Evolutionary conservation across 2,888 invertebrate genomes (phyloP), one percentile per base, ranked within the genome.

Genomic region (Belgica antarctica): DNA sequence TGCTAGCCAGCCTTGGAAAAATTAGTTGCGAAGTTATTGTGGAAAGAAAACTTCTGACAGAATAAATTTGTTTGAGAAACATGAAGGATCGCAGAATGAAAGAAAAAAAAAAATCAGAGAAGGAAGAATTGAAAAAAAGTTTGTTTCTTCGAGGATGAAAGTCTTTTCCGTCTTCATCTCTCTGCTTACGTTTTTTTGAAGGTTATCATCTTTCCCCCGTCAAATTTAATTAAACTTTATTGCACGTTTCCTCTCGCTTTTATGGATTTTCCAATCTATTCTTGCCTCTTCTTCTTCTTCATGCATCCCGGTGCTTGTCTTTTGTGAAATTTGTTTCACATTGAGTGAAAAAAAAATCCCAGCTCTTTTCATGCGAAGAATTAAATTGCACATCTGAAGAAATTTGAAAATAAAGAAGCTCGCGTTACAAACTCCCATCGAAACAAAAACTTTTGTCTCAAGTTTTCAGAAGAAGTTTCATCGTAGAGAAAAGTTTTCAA

Each of bases 201-300:
- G 66, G 66, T 47, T 66, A 66, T 66, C 66, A 41, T 41, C 41
- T 41, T 34, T 47, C 19, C 27, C 27, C 36, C 22, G 36, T 66
- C 28, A 66, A 66, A 66, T 66, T 66, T 47, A 66, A 66, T 66
- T 66, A 66, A 66, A 66, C 52, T 47, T 66, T 27, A 66, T 66
- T 66, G 66, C 66, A 66, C 27, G 47, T 22, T 66, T 66, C 66
- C 52, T 66, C 41, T 66, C 66, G 27, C 47, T 66, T 52, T 52
- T 24, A 10, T 10, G 4, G 46, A 46, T 46, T 46, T 46, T 46
- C 34, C 52, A 24, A 24, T 52, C 22, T 19, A 52, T 22, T 22
- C 22, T 52, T 31, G 4, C 10, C 31, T 31, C 31, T 31, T 31
- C 31, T 31, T 10, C 5, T 31, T 31, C 31, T 31, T 31, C 5